Conservation (phyloP, 2,113 vertebrate genomes). For the Numenius arquata region DNA sequence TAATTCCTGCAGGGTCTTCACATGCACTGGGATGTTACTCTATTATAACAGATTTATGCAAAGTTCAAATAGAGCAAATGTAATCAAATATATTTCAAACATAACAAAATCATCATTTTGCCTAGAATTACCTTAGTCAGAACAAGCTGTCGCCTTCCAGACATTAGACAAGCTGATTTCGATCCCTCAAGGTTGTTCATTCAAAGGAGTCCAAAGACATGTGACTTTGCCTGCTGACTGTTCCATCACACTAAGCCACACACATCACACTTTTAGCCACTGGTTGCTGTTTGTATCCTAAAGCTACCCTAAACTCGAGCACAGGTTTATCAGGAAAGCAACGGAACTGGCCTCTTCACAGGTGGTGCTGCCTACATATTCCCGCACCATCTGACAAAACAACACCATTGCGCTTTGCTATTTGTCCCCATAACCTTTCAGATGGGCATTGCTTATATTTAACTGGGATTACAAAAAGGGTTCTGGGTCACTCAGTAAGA, state of each 20-base stretch:
- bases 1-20: neutral
- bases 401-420: fast-evolving
- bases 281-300: neutral
- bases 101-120: neutral
- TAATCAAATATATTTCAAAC: neutral
- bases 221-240: neutral
- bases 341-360: neutral
- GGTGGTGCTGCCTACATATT: neutral
- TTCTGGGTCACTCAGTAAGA: neutral
- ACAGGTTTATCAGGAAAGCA: neutral
- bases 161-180: neutral
- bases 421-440: neutral
- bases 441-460: neutral
- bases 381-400: neutral
- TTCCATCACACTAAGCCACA: neutral
- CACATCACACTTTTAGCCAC: neutral
- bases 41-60: neutral
- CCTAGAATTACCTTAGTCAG: neutral
- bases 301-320: neutral
- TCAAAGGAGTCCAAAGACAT: neutral
- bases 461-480: neutral
- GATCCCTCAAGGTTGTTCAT: neutral
- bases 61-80: neutral
- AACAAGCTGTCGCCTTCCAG: neutral
- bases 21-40: neutral